Percentiles rank a stretch among this genome's conserved stretches.
These are phyloP conservation scores for Motacilla alba DNA, from an alignment of 2,113 vertebrate species.

Conservation along the genomic window DNA sequence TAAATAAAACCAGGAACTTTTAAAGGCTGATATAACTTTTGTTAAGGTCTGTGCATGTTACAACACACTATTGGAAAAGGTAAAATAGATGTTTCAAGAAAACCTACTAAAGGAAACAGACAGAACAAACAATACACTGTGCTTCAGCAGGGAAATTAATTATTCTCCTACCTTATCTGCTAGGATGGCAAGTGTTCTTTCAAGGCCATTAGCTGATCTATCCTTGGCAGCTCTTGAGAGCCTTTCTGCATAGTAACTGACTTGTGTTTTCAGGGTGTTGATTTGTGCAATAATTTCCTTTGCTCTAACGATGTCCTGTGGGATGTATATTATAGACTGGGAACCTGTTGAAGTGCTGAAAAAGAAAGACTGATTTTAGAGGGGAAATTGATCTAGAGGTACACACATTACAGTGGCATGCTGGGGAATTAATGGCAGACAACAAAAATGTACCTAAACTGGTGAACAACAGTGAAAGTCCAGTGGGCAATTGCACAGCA, in stretches of 20 bases:
- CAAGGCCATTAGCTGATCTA: constrained; percentile 90
- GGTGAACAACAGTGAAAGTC: constrained; percentile 24
- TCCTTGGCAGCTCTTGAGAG: constrained; percentile 95
- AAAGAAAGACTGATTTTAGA: constrained; percentile 34
- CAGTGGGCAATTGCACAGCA: constrained; percentile 53
- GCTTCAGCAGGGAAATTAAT: not conserved
- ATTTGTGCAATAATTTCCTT: constrained; percentile 98
- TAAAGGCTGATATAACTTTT: not conserved
- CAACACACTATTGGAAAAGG: not conserved
- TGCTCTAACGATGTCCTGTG: constrained; percentile 90
- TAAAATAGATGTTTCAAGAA: not conserved
- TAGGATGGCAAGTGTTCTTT: constrained; percentile 91
- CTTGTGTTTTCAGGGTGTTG: constrained; percentile 97
- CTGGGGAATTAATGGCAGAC: constrained; percentile 21
- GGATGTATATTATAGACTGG: constrained; percentile 93
- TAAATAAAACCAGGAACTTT: not conserved
- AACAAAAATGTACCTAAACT: constrained; percentile 24
- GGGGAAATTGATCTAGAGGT: not conserved
- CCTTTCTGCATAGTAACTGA: constrained; percentile 95
- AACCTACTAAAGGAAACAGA: not conserved
- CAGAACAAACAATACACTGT: not conserved
- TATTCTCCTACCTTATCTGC: constrained; percentile 87
- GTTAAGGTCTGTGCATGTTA: not conserved
- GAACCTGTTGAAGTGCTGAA: constrained; percentile 84
- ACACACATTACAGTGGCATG: constrained; percentile 15